Evolutionary conservation across 2,113 vertebrate species (phyloP).

Genomic region (Lophius piscatorius): DNA sequence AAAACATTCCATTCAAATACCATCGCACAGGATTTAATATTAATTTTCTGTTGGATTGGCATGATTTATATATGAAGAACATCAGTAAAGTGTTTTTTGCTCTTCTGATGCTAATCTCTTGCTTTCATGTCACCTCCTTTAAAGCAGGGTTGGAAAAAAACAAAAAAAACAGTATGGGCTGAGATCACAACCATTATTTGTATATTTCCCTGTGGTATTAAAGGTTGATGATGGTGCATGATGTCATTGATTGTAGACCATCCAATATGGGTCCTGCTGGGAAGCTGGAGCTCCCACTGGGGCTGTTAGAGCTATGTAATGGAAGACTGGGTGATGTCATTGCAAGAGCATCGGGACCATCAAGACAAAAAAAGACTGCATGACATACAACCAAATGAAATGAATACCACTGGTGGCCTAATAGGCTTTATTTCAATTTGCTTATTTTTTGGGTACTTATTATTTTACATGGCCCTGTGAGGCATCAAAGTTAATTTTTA

Average conservation of each 20-base stretch:
- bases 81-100: no score
- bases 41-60: no score
- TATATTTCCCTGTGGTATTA: constrained; percentile 31
- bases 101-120: no score
- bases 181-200: constrained; percentile 48
- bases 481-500: no score
- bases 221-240: constrained; percentile 46
- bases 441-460: constrained; percentile 1
- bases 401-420: background rate
- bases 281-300: constrained; percentile 57
- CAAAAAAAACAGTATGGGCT: no score
- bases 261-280: constrained; percentile 65
- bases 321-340: constrained; percentile 69
- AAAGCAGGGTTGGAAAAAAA: no score
- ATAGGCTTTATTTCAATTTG: constrained; percentile 3
- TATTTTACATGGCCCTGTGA: background rate
- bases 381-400: constrained; percentile 3
- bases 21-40: no score
- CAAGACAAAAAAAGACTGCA: constrained; percentile 10
- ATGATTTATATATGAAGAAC: no score
- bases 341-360: constrained; percentile 9
- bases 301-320: constrained; percentile 65
- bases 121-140: no score
- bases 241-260: constrained; percentile 64
- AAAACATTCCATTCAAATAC: no score